Conservation (phyloP, 2,888 invertebrate species). For the Agriopis leucophaearia region DNA sequence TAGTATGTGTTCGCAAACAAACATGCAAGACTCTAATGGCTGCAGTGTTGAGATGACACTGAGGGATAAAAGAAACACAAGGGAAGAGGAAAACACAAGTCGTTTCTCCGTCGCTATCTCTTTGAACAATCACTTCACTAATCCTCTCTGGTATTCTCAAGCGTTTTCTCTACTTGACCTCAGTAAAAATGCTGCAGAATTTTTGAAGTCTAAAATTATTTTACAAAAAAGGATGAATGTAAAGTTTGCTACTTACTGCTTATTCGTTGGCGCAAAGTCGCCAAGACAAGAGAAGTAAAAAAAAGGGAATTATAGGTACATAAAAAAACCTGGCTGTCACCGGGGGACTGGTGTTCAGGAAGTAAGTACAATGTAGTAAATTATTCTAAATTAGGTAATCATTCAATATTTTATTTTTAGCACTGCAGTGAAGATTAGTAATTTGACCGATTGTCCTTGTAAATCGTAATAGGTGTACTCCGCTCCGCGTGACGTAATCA, state of each 20-base stretch:
- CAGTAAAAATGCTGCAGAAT: background rate
- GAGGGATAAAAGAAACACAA: constrained; percentile 41
- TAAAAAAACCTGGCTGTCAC: no score
- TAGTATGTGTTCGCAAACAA: constrained; percentile 12
- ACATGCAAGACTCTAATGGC: constrained; percentile 28
- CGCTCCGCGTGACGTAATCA: constrained; percentile 7
- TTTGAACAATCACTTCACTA: constrained; percentile 35
- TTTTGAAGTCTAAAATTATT: background rate
- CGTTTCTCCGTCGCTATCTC: constrained; percentile 37
- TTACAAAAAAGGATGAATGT: no score
- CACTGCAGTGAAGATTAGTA: background rate
- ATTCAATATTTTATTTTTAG: background rate
- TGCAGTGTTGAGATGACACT: constrained; percentile 36
- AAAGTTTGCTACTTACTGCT: no score
- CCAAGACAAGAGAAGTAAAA: no score
- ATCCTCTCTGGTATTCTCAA: constrained; percentile 18
- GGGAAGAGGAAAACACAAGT: constrained; percentile 39
- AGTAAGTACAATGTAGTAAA: background rate
- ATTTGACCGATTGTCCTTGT: constrained; percentile 21
- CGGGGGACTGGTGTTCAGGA: no score
- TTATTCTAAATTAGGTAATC: background rate
- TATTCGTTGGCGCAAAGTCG: no score
- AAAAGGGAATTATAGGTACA: no score
- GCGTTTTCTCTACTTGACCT: constrained; percentile 19
- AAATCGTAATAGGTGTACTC: no score